Percentiles rank a stretch among this genome's conserved stretches.
phyloP scores from a whole-genome alignment of 2,888 invertebrate species.

The Metallyticus violacea region DNA sequence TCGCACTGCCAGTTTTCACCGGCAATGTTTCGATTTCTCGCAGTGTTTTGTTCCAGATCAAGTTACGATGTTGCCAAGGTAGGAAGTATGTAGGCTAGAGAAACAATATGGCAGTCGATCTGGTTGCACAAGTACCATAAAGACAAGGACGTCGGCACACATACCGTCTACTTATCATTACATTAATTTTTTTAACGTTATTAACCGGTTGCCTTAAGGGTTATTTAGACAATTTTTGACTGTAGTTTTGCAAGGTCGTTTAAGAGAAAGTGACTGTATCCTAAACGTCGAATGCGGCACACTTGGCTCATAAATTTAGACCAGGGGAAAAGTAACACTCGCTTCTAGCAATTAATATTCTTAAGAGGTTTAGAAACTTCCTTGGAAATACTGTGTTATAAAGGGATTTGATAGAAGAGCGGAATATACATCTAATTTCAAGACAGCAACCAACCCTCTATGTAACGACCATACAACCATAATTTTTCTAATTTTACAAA shows the following conservation, averaged over 20 bases:
- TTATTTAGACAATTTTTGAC: not conserved
- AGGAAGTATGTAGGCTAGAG: not conserved
- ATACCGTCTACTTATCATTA: not conserved
- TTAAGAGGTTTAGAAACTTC: too few relatives aligned
- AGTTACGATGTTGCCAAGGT: not conserved
- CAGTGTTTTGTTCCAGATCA: not conserved
- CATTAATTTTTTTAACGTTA: not conserved
- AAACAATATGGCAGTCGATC: too few relatives aligned
- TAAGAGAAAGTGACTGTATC: not conserved
- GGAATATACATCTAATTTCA: too few relatives aligned
- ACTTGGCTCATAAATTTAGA: not conserved
- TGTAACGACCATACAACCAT: too few relatives aligned
- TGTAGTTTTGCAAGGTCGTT: not conserved
- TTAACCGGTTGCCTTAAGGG: not conserved
- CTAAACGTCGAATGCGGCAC: not conserved
- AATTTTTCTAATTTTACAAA: too few relatives aligned
- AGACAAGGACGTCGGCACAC: not conserved
- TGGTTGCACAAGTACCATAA: not conserved
- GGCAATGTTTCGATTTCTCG: not conserved
- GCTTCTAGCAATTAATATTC: too few relatives aligned
- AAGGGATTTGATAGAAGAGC: too few relatives aligned
- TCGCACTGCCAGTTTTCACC: not conserved
- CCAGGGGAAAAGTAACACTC: not conserved
- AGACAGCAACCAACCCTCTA: too few relatives aligned
- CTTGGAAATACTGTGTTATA: too few relatives aligned